Evolutionary conservation across 2,888 invertebrate genomes (phyloP), one percentile per base, ranked within the genome.

Genomic region (Scaptomyza flava): DNA sequence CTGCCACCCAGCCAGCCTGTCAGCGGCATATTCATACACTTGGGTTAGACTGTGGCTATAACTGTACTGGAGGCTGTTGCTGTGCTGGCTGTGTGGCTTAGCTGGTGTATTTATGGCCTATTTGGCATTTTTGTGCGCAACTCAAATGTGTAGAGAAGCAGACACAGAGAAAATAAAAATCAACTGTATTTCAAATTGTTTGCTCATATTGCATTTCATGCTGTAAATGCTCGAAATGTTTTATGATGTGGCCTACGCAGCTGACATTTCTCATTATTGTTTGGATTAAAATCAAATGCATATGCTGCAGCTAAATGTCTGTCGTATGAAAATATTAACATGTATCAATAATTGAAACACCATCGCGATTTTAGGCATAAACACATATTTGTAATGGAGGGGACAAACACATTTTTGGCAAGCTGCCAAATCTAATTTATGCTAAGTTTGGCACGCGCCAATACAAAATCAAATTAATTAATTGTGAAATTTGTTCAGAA

Each of bases 241-340:
- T 68, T 50, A 59, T 63, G 51, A 59, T 79, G 52, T 47, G 64
- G 60, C 52, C 52, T 42, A 11, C 47, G 33, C 61, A 57, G 64
- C 70, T 61, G 42, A 50, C 51, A 56, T 57, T 62, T 82, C 67
- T 27, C 5, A 27, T 73, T 80, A 50, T 67, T 78, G 78, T 73
- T 81, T 54, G 23, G 76, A 71, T 77, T 72, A 36, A 27, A 53
- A 41, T 6, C 12, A 20, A 41, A 36, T 43, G 46, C 52, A 65
- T 42, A 12, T 17, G 47, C 48, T 67, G 57, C 47, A 59, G 34
- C 14, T 14, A 58, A 27, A 4, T 27, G 27, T 20, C 17, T 17
- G 11, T 51, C 42, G 45, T 68, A 66, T 66, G 42, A 71, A 79
- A 83, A 82, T 77, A 81, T 81, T 79, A 70, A 41, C 9, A 9